Base-by-base conservation (phyloP, 37 sponge, comb jelly and placozoan species). In the Amphimedon queenslandica region DNA sequence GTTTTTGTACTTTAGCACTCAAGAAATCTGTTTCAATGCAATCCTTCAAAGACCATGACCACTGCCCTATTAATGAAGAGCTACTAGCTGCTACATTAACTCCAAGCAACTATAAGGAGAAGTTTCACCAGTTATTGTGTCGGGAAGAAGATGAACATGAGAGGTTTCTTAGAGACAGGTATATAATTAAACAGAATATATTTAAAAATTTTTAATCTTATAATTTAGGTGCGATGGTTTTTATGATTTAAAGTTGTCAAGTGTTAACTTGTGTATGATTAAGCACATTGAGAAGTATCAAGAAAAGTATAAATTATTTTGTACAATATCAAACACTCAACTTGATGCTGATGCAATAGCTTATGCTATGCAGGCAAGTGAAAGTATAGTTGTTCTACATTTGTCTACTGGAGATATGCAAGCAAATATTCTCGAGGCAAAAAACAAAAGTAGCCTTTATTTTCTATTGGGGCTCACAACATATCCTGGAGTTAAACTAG, bases 121-220 rank as follows among this genome's bases (percentile, higher is more conserved):
- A 69, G 35, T 84, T 90, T 42, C 91, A 90, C 55, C 82, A 81
- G 35, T 64, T 89, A n/a, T 53, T 89, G 10, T 84, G 82, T 73
- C 80, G 85, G 80, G 90, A 89, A 47, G 90, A 89, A 43, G 41
- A 72, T 41, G 85, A 84, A 43, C 85, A 84, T 37, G 69, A 63
- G 1, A 38, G 60, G 21, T 55, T 80, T 10, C 64, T 89, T 8
- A 57, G 55, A 33, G 34, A 75, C 16, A 73, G 76, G 84, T 88
- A 69, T 32, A 42, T 75, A 30, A 55, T 36, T 33, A 31, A 32
- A 25, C 51, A 36, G 20, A 61, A n/a, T n/a, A n/a, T n/a, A n/a
- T n/a, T n/a, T n/a, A n/a, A n/a, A n/a, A n/a, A n/a, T n/a, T n/a
- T n/a, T n/a, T n/a, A n/a, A n/a, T n/a, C n/a, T n/a, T n/a, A n/a